Evolutionary conservation across 2,797 vertebrate species (phyloP).

Genomic region (Melanotaenia trifasciata): DNA sequence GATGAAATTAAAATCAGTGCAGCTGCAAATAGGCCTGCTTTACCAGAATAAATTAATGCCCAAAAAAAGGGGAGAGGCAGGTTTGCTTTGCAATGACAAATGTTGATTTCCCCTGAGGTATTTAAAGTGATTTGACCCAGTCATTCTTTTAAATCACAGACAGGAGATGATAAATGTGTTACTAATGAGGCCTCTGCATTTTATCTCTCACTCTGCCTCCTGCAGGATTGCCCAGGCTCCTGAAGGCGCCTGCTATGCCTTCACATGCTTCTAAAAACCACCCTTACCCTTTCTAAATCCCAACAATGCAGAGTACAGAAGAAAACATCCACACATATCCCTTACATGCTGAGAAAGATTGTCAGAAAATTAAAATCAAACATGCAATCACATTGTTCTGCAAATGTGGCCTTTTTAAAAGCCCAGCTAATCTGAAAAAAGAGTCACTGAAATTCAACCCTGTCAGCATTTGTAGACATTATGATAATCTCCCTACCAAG

Average conservation of each 20-base stretch:
- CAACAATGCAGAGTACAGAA: slow-evolving; percentile 63
- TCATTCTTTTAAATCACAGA: slow-evolving; percentile 88
- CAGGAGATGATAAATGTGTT: slow-evolving; percentile 88
- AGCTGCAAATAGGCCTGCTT: slow-evolving; percentile 69
- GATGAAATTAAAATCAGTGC: slow-evolving; percentile 85
- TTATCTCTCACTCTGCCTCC: slow-evolving; percentile 78
- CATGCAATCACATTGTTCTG: slow-evolving; percentile 82
- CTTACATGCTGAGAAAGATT: slow-evolving; percentile 79
- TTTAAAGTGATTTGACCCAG: slow-evolving; percentile 88
- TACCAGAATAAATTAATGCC: slow-evolving; percentile 82
- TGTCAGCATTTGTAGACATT: slow-evolving; percentile 87
- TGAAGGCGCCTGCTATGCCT: slow-evolving; percentile 64
- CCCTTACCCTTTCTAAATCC: slow-evolving; percentile 70
- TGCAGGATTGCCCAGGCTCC: slow-evolving; percentile 72
- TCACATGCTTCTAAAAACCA: slow-evolving; percentile 70
- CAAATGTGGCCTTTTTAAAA: slow-evolving; percentile 75
- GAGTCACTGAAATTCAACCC: slow-evolving; percentile 79
- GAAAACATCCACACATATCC: slow-evolving; percentile 65
- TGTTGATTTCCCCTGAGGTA: slow-evolving; percentile 88
- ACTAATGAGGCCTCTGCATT: slow-evolving; percentile 85
- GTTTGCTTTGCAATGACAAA: slow-evolving; percentile 85
- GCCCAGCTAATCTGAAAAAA: slow-evolving; percentile 77
- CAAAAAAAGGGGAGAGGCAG: slow-evolving; percentile 74
- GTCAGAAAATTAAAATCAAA: slow-evolving; percentile 86
- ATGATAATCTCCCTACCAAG: slow-evolving; percentile 79